A percentile compares a stretch with the other conserved stretches of the same genome.
phyloP scores from a whole-genome alignment of 2,797 vertebrate species.

The Limnodromus scolopaceus region DNA sequence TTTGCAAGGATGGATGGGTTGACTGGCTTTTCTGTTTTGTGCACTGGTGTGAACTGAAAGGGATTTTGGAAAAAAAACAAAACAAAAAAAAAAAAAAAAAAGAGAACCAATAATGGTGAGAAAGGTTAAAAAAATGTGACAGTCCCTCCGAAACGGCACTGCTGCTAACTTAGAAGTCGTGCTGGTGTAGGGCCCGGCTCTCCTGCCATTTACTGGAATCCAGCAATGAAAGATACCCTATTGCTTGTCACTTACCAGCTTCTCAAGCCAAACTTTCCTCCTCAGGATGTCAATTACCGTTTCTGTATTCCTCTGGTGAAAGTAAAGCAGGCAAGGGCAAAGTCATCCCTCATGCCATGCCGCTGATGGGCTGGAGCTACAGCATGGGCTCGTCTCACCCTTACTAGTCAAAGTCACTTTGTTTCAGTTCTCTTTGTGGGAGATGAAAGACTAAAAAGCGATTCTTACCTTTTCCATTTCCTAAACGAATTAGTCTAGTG shows the following conservation, averaged over 20 bases:
- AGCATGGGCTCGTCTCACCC: not conserved
- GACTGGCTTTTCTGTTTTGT: not conserved
- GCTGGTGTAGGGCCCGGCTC: not conserved
- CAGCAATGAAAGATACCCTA: not conserved
- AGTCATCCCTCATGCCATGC: not conserved
- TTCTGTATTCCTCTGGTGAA: fast-evolving
- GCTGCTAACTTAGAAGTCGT: not conserved
- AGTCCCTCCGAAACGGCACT: not conserved
- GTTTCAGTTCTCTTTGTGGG: not conserved
- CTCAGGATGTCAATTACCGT: not conserved
- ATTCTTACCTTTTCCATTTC: not conserved
- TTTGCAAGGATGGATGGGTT: not conserved
- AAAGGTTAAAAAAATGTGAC: not conserved
- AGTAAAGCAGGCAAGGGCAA: not conserved
- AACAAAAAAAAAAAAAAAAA: not conserved
- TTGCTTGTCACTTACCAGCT: not conserved
- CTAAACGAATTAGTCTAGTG: not conserved
- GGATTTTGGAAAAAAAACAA: not conserved
- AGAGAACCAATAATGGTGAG: not conserved
- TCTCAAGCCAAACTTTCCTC: not conserved
- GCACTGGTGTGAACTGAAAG: not conserved
- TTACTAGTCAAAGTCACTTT: not conserved
- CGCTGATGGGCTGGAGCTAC: fast-evolving
- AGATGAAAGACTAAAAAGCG: not conserved
- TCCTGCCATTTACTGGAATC: not conserved